These are phyloP conservation scores for Meiosimyza decipiens DNA, from an alignment of 2,888 invertebrate species.

Conservation along the genomic window DNA sequence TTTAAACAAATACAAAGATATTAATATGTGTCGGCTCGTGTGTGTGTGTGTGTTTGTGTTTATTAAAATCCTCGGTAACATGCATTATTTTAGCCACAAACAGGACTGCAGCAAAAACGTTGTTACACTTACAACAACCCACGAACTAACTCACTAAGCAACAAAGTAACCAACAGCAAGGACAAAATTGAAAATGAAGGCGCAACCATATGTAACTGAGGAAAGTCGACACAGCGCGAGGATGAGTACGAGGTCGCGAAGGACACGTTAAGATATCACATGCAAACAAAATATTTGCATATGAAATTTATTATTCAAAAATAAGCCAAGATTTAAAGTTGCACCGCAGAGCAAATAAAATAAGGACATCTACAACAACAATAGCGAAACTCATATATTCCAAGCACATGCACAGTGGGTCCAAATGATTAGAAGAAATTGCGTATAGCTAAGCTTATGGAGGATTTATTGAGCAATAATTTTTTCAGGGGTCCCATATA, in stretches of 20 bases:
- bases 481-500: too few species aligned
- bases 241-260: slow-evolving; percentile 6
- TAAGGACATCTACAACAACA: slow-evolving; percentile 1
- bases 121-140: slow-evolving; percentile 51
- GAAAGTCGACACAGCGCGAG: not conserved
- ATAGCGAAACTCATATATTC: too few species aligned
- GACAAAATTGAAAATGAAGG: slow-evolving; percentile 1
- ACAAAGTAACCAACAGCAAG: slow-evolving; percentile 34
- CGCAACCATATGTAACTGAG: not conserved
- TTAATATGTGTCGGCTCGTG: slow-evolving; percentile 16
- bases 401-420: too few species aligned
- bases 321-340: slow-evolving; percentile 63
- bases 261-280: slow-evolving; percentile 43
- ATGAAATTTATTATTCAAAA: slow-evolving; percentile 64
- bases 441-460: too few species aligned
- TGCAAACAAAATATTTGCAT: slow-evolving; percentile 61
- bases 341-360: slow-evolving; percentile 10
- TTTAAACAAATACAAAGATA: too few species aligned
- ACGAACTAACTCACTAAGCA: slow-evolving; percentile 32
- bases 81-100: slow-evolving; percentile 49
- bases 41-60: slow-evolving; percentile 47
- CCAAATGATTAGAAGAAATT: too few species aligned
- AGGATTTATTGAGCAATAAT: too few species aligned
- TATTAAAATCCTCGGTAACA: slow-evolving; percentile 50
- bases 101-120: slow-evolving; percentile 12